These are phyloP conservation scores for Melanotaenia duboulayi DNA, from an alignment of 2,113 vertebrate species.

Conservation along the genomic window DNA sequence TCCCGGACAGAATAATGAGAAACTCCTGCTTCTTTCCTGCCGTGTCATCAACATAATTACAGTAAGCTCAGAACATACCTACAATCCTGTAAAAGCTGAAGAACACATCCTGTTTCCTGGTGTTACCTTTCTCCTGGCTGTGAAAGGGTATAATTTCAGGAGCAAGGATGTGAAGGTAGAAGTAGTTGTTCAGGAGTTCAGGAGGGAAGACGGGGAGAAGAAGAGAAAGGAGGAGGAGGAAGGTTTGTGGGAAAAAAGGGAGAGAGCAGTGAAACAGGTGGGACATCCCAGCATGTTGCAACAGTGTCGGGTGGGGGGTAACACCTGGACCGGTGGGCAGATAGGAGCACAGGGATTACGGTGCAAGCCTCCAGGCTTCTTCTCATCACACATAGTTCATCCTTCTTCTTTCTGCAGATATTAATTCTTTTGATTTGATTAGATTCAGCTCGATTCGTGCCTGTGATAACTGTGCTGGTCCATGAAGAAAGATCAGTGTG, in stretches of 20 bases:
- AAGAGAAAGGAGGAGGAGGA: neutral
- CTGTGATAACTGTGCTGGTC: neutral
- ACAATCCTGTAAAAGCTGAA: slow-evolving; percentile 30
- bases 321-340: slow-evolving; percentile 77
- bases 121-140: slow-evolving; percentile 21
- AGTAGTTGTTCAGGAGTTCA: slow-evolving; percentile 50
- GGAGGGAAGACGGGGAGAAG: neutral
- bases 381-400: slow-evolving; percentile 7
- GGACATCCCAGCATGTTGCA: slow-evolving; percentile 66
- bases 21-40: slow-evolving; percentile 33
- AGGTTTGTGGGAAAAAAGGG: slow-evolving; percentile 23
- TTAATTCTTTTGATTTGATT: slow-evolving; percentile 22
- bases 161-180: slow-evolving; percentile 39
- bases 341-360: slow-evolving; percentile 54
- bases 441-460: slow-evolving; percentile 21
- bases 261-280: slow-evolving; percentile 48
- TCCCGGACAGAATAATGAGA: slow-evolving; percentile 47
- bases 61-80: slow-evolving; percentile 44
- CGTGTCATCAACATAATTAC: slow-evolving; percentile 65
- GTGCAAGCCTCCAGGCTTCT: slow-evolving; percentile 24
- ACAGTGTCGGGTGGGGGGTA: slow-evolving; percentile 65
- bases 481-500: neutral
- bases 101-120: slow-evolving; percentile 52
- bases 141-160: slow-evolving; percentile 54
- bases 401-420: slow-evolving; percentile 23